Base-by-base conservation (phyloP, 2,888 invertebrate genomes). In the Ferrisia virgata region DNA sequence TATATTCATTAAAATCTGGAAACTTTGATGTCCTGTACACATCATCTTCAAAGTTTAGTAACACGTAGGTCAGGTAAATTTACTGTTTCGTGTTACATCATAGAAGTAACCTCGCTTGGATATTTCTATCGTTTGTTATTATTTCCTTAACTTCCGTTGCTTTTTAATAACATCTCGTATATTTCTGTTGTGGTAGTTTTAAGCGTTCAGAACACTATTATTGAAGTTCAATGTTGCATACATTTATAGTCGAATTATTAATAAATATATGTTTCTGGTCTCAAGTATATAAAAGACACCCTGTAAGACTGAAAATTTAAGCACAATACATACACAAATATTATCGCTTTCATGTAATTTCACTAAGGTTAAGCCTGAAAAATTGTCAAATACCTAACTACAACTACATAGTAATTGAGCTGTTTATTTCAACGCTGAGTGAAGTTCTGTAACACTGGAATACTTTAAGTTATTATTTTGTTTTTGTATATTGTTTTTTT, bases 241-340 rank as follows among this genome's bases (percentile, higher is more conserved):
- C 4, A 53, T 18, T 1, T 36, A 11, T 76, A 76, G 36, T 76
- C 72, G 36, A 76, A 58, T 64, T 58, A 58, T 53, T 4, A 18
- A 53, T 28, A 28, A 64, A 64, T 28, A n/a, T n/a, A 64, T 15
- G 28, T 28, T 36, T 36, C 72, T 76, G 72, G 72, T 76, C 72
- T 76, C 72, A 76, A 64, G 72, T 76, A 76, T 33, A 76, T 76
- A 76, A 76, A 76, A 76, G 72, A 76, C 72, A 76, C 72, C 72
- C 31, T 36, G 72, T 76, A 76, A 76, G 72, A 76, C 72, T 76
- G 72, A 76, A 76, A 76, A 76, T 36, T 33, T 6, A 76, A 76
- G 72, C 72, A 76, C 72, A 76, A 76, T 76, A 76, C 36, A 64
- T 39, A 39, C 11, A 8, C 5, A 8, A n/a, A 76, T 76, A 36